These are phyloP conservation scores for Hypena proboscidalis DNA, from an alignment of 2,888 invertebrate genomes.

Conservation along the genomic window DNA sequence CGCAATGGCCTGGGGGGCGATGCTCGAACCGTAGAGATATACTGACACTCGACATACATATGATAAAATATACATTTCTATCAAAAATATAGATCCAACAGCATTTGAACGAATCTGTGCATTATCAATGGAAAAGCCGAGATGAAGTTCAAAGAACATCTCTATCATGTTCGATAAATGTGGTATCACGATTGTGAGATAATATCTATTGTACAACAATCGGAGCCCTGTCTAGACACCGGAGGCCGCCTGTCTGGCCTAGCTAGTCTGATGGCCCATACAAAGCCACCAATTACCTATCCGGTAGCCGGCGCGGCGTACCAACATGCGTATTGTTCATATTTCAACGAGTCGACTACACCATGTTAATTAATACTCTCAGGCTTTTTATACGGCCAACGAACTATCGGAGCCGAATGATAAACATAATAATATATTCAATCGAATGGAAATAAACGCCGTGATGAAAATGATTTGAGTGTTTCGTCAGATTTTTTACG, in stretches of 20 bases:
- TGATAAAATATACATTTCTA: too few species aligned
- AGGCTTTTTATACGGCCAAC: slow-evolving; percentile 33
- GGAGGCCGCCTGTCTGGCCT: slow-evolving; percentile 70
- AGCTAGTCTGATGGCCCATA: slow-evolving; percentile 61
- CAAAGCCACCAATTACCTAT: slow-evolving; percentile 70
- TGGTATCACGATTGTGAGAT: too few species aligned
- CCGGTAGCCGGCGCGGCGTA: slow-evolving; percentile 47
- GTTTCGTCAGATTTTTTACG: background rate
- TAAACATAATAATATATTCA: slow-evolving; percentile 31
- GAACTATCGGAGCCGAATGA: slow-evolving; percentile 36
- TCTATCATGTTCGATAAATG: too few species aligned
- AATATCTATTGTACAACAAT: too few species aligned
- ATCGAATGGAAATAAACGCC: slow-evolving; percentile 15
- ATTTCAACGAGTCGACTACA: slow-evolving; percentile 41
- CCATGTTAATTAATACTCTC: slow-evolving; percentile 40
- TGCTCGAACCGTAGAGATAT: too few species aligned
- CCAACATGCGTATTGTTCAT: slow-evolving; percentile 47
- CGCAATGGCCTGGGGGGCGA: slow-evolving; percentile 67
- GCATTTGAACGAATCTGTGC: too few species aligned
- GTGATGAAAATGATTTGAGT: slow-evolving; percentile 2
- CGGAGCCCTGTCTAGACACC: slow-evolving; percentile 79
- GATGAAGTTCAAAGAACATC: too few species aligned
- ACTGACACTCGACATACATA: too few species aligned
- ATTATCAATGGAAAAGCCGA: too few species aligned
- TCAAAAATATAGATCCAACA: too few species aligned